Evolutionary conservation across 2,888 invertebrate genomes (phyloP).

Genomic region (Celastrina argiolus): DNA sequence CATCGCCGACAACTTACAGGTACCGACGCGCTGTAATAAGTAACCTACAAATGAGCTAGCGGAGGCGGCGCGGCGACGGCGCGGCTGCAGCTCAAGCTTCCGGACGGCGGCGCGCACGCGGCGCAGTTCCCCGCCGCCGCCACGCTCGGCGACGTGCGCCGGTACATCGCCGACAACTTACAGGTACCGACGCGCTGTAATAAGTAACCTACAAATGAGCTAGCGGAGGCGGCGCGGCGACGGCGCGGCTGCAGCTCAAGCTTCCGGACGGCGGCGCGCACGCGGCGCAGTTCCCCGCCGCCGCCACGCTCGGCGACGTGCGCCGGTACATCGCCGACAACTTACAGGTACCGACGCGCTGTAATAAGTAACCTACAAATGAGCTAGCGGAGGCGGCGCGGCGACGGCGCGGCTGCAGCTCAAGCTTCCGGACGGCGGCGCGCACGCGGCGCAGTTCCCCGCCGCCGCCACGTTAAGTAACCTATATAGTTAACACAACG

Average conservation of each 20-base stretch:
- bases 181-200: constrained; percentile 42
- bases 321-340: constrained; percentile 73
- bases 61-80: constrained; percentile 46
- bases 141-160: constrained; percentile 77
- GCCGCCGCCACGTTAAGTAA: constrained; percentile 80
- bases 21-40: constrained; percentile 29
- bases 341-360: constrained; percentile 48
- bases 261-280: constrained; percentile 88
- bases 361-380: background rate
- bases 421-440: constrained; percentile 88
- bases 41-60: no score
- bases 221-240: constrained; percentile 35
- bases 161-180: constrained; percentile 73
- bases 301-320: constrained; percentile 79
- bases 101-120: constrained; percentile 86
- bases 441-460: constrained; percentile 85
- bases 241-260: constrained; percentile 89
- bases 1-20: constrained; percentile 71
- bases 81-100: constrained; percentile 90
- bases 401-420: constrained; percentile 86
- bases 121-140: constrained; percentile 84
- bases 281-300: constrained; percentile 84
- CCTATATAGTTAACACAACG: no score
- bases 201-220: background rate
- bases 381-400: constrained; percentile 27